These are phyloP conservation scores for Agriopis aurantiaria DNA, from an alignment of 2,888 invertebrate genomes.

Conservation along the genomic window DNA sequence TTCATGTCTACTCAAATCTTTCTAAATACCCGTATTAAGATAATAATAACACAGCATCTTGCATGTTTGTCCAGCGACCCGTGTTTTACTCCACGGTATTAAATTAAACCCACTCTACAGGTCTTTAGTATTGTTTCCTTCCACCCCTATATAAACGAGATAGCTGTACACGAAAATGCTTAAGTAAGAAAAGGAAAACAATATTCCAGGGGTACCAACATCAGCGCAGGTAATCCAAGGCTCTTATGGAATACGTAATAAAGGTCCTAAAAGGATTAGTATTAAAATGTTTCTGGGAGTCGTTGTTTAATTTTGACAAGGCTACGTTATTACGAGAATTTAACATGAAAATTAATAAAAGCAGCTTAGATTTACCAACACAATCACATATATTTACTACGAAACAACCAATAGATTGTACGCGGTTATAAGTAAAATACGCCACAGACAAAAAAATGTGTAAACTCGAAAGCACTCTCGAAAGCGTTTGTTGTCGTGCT, in stretches of 20 bases:
- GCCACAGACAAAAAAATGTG: too few species aligned
- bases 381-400: too few species aligned
- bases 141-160: slow-evolving; percentile 43
- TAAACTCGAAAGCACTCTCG: too few species aligned
- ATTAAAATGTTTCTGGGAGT: slow-evolving; percentile 17
- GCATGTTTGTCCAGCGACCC: slow-evolving; percentile 4
- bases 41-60: slow-evolving; percentile 4
- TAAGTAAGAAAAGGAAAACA: slow-evolving; percentile 29
- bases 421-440: too few species aligned
- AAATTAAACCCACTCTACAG: slow-evolving; percentile 46
- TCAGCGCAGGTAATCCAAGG: slow-evolving; percentile 53
- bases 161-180: slow-evolving; percentile 7
- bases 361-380: too few species aligned
- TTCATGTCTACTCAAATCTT: background rate
- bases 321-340: background rate
- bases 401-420: too few species aligned
- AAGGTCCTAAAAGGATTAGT: slow-evolving; percentile 42
- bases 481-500: too few species aligned
- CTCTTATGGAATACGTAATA: slow-evolving; percentile 58
- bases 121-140: slow-evolving; percentile 48
- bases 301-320: background rate
- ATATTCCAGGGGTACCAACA: slow-evolving; percentile 36
- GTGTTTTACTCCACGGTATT: slow-evolving; percentile 18
- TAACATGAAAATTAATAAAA: too few species aligned
- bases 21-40: slow-evolving; percentile 3